Evolutionary conservation across 2,797 vertebrate species (phyloP).

Genomic region (Oreortyx pictus): DNA sequence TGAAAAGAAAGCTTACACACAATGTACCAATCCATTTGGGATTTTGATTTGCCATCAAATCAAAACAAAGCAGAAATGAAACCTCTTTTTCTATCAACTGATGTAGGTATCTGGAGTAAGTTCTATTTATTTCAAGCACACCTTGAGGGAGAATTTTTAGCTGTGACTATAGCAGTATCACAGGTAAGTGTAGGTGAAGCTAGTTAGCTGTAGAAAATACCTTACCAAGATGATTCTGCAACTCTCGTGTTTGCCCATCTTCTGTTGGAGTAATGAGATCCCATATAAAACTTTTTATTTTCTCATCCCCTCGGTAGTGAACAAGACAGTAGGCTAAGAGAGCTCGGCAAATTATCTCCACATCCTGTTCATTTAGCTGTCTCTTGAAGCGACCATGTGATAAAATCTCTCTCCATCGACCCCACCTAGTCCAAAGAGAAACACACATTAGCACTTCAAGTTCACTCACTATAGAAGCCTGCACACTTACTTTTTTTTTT

Average conservation of each 20-base stretch:
- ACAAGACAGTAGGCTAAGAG: slow-evolving; percentile 95
- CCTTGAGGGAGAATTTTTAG: background rate
- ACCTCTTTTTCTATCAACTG: background rate
- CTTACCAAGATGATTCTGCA: slow-evolving; percentile 96
- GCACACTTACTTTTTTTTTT: background rate
- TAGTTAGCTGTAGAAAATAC: background rate
- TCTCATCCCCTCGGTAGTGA: slow-evolving; percentile 98
- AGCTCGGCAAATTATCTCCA: slow-evolving; percentile 95
- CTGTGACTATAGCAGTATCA: background rate
- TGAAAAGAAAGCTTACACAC: background rate
- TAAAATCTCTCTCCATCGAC: slow-evolving; percentile 96
- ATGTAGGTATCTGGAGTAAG: background rate
- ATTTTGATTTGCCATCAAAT: background rate
- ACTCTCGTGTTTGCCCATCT: slow-evolving; percentile 93
- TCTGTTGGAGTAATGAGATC: slow-evolving; percentile 97
- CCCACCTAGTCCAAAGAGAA: slow-evolving; percentile 85
- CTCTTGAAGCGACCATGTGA: slow-evolving; percentile 97
- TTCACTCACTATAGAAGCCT: background rate
- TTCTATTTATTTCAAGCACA: background rate
- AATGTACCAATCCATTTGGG: background rate
- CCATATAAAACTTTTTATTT: slow-evolving; percentile 99
- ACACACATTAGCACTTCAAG: slow-evolving; percentile 6
- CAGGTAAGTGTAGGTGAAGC: accelerated
- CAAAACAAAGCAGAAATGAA: background rate
- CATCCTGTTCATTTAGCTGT: slow-evolving; percentile 92